phyloP scores from a whole-genome alignment of 2,888 invertebrate species.

The Aphidius colemani region DNA sequence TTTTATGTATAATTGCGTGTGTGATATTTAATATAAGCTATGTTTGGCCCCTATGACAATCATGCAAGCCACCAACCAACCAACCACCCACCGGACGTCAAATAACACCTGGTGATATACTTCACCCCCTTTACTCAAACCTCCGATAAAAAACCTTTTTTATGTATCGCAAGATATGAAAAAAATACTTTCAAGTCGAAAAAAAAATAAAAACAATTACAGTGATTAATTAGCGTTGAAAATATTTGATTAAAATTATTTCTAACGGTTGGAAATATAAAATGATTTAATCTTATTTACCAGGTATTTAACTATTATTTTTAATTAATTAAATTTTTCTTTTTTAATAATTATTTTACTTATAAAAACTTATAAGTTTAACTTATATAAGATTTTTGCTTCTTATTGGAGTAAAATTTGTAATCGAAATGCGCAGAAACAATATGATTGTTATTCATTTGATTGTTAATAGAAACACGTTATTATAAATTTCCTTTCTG shows the following conservation, averaged over 20 bases:
- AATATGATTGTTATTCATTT: not conserved
- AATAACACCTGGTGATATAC: constrained; percentile 23
- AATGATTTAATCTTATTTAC: no score
- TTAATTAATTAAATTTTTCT: no score
- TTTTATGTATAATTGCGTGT: no score
- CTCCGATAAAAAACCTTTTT: not conserved
- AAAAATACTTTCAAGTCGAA: not conserved
- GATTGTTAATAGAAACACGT: constrained; percentile 1
- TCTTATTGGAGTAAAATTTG: no score
- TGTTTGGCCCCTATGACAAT: constrained; percentile 6
- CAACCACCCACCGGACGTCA: constrained; percentile 27
- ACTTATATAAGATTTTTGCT: no score
- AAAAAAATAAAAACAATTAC: no score
- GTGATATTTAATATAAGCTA: not conserved
- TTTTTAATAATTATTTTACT: no score
- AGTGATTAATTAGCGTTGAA: no score
- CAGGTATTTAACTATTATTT: no score
- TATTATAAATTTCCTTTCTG: constrained; percentile 5
- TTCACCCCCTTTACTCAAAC: not conserved
- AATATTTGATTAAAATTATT: no score
- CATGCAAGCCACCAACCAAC: not conserved
- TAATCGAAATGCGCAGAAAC: constrained; percentile 12
- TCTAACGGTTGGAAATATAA: no score
- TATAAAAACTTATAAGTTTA: no score
- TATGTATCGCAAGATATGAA: not conserved